Evolutionary conservation across 2,888 invertebrate species (phyloP).

Genomic region (Teinopalpus imperialis): DNA sequence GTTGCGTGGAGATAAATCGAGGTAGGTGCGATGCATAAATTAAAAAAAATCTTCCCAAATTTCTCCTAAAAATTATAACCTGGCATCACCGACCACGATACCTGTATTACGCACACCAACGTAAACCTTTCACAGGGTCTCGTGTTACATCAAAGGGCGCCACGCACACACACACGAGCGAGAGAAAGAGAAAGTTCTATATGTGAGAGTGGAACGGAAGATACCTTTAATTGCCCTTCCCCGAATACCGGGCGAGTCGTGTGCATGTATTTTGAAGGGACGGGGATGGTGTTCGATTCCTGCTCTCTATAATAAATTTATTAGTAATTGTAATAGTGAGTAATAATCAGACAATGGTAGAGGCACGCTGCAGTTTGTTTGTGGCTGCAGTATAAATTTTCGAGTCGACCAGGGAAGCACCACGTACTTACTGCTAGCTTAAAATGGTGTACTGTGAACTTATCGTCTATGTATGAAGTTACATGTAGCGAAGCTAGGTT

Average conservation of each 20-base stretch:
- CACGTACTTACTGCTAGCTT: too few relatives aligned
- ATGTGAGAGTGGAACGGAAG: constrained; percentile 21
- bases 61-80: too few relatives aligned
- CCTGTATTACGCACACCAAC: constrained; percentile 54
- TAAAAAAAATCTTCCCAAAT: constrained; percentile 31
- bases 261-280: background rate
- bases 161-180: constrained; percentile 31
- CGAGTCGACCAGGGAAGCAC: too few relatives aligned
- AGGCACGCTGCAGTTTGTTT: too few relatives aligned
- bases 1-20: too few relatives aligned
- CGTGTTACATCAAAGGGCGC: constrained; percentile 43
- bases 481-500: too few relatives aligned
- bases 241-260: background rate
- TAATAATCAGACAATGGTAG: too few relatives aligned
- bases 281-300: constrained; percentile 3
- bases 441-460: too few relatives aligned
- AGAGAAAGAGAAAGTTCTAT: constrained; percentile 26
- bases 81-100: constrained; percentile 38
- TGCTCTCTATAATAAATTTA: too few relatives aligned
- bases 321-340: constrained; percentile 20
- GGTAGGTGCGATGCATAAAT: too few relatives aligned
- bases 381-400: too few relatives aligned
- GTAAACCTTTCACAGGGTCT: constrained; percentile 46
- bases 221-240: constrained; percentile 3
- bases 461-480: too few relatives aligned